Conservation (phyloP, 2,797 vertebrate genomes). For the Caiman crocodilus region DNA sequence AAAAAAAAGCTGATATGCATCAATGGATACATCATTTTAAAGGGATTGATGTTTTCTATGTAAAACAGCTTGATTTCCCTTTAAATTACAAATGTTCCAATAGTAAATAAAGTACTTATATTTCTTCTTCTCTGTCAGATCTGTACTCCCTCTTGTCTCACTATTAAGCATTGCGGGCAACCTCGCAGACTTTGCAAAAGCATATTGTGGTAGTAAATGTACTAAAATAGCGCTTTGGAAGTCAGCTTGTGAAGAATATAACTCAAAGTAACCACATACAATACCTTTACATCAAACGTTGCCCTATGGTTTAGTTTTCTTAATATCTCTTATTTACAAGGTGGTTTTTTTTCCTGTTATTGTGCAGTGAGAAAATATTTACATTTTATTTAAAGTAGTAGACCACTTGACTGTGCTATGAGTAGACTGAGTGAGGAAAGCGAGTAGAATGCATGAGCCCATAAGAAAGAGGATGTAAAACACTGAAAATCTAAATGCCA, state of each 20-base stretch:
- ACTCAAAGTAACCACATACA: constrained; percentile 58
- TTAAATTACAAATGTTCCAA: constrained; percentile 7
- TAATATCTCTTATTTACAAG: constrained; percentile 2
- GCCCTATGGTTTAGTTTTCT: neutral
- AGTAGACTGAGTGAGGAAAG: constrained; percentile 10
- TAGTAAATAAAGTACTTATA: constrained; percentile 22
- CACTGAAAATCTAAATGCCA: neutral
- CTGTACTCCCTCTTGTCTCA: constrained; percentile 22
- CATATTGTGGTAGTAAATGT: constrained; percentile 26
- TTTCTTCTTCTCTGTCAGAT: constrained; percentile 33
- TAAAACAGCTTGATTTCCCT: constrained; percentile 12
- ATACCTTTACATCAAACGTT: constrained; percentile 44
- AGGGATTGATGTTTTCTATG: constrained; percentile 1
- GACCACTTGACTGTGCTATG: neutral
- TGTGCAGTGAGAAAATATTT: neutral
- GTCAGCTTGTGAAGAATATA: constrained; percentile 47
- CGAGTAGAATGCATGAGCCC: neutral
- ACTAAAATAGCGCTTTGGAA: constrained; percentile 41
- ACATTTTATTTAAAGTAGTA: neutral
- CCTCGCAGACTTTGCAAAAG: constrained; percentile 46
- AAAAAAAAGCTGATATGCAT: constrained; percentile 53
- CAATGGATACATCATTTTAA: constrained; percentile 54
- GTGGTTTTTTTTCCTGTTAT: neutral
- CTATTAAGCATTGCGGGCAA: constrained; percentile 33
- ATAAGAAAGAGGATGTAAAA: constrained; percentile 7